Base-by-base conservation (phyloP, 1,140 invertebrate species). In the Aphaenogaster floridana region DNA sequence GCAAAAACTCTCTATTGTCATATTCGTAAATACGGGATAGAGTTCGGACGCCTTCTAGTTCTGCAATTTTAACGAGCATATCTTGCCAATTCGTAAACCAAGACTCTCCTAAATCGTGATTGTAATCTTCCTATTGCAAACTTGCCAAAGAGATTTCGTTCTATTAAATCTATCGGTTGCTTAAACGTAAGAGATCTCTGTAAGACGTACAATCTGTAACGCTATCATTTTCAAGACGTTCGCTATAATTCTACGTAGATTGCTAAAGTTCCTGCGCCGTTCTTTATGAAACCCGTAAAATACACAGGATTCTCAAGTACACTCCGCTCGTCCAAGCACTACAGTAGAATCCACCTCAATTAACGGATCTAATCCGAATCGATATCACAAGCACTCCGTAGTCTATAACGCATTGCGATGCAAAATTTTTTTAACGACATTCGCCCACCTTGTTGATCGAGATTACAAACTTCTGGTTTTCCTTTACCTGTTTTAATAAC, bases 321-420 rank as follows among this genome's bases (percentile, higher is more conserved):
- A 66, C 13, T 63, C 8, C 45, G 61, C 50, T 66, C 45, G 39
- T 39, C 17, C 17, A 48, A 78, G 57, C 9, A 36, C 42, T 45
- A 8, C 36, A 42, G 21, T 78, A 48, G 57, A 78, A n/a, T 36
- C 17, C 64, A 42, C n/a, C 50, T 69, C 63, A n/a, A 81, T 69
- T 63, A 69, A 81, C 21, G 15, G 21, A 69, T 34, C 21, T n/a
- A 54, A 42, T 57, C 15, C 36, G n/a, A 69, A 45, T 71, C 66
- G 45, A 59, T 59, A 13, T 83, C 52, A 83, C 64, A 71, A 71
- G n/a, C 17, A 54, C 36, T 54, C 9, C 15, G 8, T 48, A 36
- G 15, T 17, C 8, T 81, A 54, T n/a, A n/a, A n/a, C 21, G 36
- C 21, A 21, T 45, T 21, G 64, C 11, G 36, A 69, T 48, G 36